phyloP scores from a whole-genome alignment of 2,888 invertebrate species.

The Lasioglossum morio region DNA sequence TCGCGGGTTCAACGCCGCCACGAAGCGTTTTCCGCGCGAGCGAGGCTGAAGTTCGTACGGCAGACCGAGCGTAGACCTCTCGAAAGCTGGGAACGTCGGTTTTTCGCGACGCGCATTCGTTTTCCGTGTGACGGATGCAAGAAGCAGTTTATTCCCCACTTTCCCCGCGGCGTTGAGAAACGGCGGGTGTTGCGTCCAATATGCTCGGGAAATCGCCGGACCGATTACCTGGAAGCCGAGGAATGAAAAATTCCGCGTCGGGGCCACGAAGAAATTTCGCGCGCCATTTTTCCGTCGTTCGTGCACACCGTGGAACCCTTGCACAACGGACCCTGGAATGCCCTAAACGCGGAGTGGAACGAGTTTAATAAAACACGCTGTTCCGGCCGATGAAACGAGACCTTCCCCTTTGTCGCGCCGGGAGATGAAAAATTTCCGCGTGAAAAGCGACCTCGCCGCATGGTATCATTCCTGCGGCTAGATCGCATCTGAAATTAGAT shows the following conservation, averaged over 20 bases:
- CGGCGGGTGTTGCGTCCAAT: slow-evolving; percentile 25
- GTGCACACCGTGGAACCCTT: not conserved
- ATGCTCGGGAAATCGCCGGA: slow-evolving; percentile 37
- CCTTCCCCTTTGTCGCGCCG: not conserved
- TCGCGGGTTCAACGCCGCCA: not conserved
- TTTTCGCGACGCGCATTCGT: not conserved
- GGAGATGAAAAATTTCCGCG: slow-evolving; percentile 34
- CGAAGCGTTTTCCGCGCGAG: not conserved
- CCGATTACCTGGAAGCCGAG: slow-evolving; percentile 28
- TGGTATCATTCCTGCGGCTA: not conserved
- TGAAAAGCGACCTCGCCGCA: not conserved
- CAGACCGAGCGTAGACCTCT: not conserved
- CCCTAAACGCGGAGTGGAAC: not conserved
- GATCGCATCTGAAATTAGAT: slow-evolving; percentile 24
- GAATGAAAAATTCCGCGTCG: slow-evolving; percentile 46
- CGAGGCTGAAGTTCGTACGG: not conserved
- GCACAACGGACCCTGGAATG: not conserved
- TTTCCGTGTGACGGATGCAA: slow-evolving; percentile 2
- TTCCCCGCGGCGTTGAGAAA: not conserved
- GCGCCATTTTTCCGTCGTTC: not conserved
- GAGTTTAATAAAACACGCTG: slow-evolving; percentile 30
- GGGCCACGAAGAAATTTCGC: slow-evolving; percentile 12
- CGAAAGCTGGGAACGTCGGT: not conserved
- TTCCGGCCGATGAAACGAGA: not conserved
- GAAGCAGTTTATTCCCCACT: not conserved